These are phyloP conservation scores for Acronicta psi DNA, from an alignment of 2,888 invertebrate species.

Conservation along the genomic window DNA sequence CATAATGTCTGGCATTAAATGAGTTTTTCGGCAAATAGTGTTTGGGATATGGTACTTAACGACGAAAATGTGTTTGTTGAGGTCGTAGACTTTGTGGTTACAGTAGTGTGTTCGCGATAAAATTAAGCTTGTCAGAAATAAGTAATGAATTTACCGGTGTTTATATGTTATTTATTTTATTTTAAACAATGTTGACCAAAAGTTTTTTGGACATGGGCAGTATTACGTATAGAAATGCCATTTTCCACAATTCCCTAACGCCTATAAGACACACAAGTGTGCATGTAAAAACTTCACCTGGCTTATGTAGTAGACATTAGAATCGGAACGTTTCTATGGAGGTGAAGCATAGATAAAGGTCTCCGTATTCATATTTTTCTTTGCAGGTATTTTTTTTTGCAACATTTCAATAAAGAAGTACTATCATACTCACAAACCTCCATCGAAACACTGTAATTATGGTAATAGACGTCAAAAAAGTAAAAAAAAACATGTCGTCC, in stretches of 20 bases:
- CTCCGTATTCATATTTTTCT: too few species aligned
- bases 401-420: background rate
- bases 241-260: too few species aligned
- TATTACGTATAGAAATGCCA: too few species aligned
- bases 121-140: background rate
- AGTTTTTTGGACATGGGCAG: too few species aligned
- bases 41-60: slow-evolving; percentile 25
- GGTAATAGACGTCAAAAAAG: slow-evolving; percentile 8
- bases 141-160: background rate
- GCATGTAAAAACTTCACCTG: too few species aligned
- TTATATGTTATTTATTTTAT: too few species aligned
- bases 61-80: slow-evolving; percentile 28
- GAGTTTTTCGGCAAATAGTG: slow-evolving; percentile 38
- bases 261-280: too few species aligned
- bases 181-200: too few species aligned
- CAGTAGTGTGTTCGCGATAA: background rate
- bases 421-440: background rate
- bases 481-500: slow-evolving; percentile 1
- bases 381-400: background rate
- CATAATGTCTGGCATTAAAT: slow-evolving; percentile 48
- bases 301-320: too few species aligned
- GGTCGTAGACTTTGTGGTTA: slow-evolving; percentile 3
- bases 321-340: too few species aligned
- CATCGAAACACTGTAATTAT: background rate
- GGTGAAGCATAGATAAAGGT: too few species aligned